These are phyloP conservation scores for Eristalis intricaria DNA, from an alignment of 2,888 invertebrate species.

Conservation along the genomic window DNA sequence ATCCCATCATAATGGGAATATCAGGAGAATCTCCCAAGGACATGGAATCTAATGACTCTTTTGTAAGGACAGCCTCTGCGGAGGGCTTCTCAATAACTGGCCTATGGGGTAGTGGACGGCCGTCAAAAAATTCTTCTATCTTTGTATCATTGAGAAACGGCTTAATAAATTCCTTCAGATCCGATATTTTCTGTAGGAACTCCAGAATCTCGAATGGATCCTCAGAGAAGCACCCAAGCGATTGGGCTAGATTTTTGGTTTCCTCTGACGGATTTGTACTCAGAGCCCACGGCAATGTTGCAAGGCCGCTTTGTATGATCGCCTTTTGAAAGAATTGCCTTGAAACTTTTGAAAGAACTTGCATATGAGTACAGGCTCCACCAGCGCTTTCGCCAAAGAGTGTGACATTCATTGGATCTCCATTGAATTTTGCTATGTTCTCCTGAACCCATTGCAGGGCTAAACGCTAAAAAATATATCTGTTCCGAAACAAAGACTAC, in stretches of 20 bases:
- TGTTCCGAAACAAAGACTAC: not conserved
- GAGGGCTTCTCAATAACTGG: conserved; percentile 71
- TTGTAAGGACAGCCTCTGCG: conserved; percentile 61
- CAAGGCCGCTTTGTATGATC: conserved; percentile 73
- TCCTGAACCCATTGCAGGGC: conserved; percentile 81
- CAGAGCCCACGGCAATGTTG: conserved; percentile 64
- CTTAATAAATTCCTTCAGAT: conserved; percentile 38
- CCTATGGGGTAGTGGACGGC: conserved; percentile 52
- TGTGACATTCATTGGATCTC: conserved; percentile 77
- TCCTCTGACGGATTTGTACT: conserved; percentile 53
- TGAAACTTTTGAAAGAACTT: conserved; percentile 71
- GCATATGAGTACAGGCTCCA: conserved; percentile 68
- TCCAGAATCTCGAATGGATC: conserved; percentile 63
- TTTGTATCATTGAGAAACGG: conserved; percentile 25
- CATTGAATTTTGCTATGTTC: conserved; percentile 79
- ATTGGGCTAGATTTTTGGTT: conserved; percentile 66
- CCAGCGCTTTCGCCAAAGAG: conserved; percentile 75
- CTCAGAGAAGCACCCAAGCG: conserved; percentile 64
- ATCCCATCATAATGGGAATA: conserved; percentile 82
- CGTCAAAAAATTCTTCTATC: conserved; percentile 49
- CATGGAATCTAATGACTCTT: conserved; percentile 80
- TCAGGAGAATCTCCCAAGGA: conserved; percentile 79
- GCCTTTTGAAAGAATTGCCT: conserved; percentile 73
- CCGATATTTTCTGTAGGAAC: conserved; percentile 52
- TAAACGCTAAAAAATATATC: conserved; percentile 72